Base-by-base conservation (phyloP, 2,888 invertebrate species). In the Caenorhabditis angaria region DNA sequence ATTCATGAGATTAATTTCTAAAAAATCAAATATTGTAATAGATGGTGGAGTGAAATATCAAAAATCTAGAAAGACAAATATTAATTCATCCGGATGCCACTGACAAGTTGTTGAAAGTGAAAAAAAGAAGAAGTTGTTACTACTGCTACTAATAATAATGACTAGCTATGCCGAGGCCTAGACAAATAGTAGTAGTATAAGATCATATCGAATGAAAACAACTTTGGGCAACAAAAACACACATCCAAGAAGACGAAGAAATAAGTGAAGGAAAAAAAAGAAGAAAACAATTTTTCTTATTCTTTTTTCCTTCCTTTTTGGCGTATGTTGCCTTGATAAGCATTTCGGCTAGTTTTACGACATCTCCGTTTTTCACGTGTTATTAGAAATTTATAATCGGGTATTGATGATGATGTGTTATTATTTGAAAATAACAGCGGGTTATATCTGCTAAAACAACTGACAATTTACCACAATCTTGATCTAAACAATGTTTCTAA, bases 51-150 rank as follows among this genome's bases (percentile, higher is more conserved):
- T 12, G 41, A 6, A 41, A 41, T 32, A n/a, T n/a, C n/a, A n/a
- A n/a, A n/a, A n/a, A n/a, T n/a, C n/a, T n/a, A n/a, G n/a, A n/a
- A n/a, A n/a, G n/a, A n/a, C n/a, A n/a, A n/a, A n/a, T n/a, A n/a
- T n/a, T n/a, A n/a, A n/a, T n/a, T n/a, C n/a, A n/a, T n/a, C n/a
- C n/a, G n/a, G n/a, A n/a, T n/a, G n/a, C n/a, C n/a, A n/a, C 10
- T 10, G 41, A 14, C 41, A 41, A 41, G 6, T 41, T 41, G 41
- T 41, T 2, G 41, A 41, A 41, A 41, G 41, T 41, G 41, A 41
- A 41, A n/a, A n/a, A n/a, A n/a, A n/a, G n/a, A n/a, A 41, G 41
- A 41, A 41, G 41, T 41, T 41, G 41, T 41, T 41, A 41, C 41
- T 41, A 41, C 41, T 10, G 18, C 41, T 41, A 41, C 6, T 41